Conservation (phyloP, 92 coral and sea anemone genomes). For the Diadumene lineata region DNA sequence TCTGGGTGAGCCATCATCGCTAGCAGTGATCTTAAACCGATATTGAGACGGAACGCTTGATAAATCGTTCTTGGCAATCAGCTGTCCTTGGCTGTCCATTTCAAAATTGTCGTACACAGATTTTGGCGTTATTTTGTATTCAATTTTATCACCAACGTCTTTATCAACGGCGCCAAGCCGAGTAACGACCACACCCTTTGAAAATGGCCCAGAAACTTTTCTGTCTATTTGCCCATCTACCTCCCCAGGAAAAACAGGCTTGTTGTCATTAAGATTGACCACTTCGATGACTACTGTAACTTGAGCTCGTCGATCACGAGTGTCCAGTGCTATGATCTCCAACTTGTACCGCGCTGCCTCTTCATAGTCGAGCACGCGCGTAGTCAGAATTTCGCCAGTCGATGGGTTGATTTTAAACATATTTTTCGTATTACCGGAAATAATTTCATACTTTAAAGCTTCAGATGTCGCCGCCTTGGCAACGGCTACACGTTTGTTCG, state of each 20-base stretch:
- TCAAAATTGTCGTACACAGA: constrained; percentile 47
- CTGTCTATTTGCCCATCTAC: constrained; percentile 63
- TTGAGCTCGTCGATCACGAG: constrained; percentile 77
- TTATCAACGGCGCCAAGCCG: constrained; percentile 69
- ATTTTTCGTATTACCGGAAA: constrained; percentile 58
- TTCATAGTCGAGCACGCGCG: constrained; percentile 76
- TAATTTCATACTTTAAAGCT: constrained; percentile 77
- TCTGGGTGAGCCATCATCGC: constrained; percentile 65
- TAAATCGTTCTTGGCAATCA: constrained; percentile 66
- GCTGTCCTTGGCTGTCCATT: constrained; percentile 59
- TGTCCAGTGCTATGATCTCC: constrained; percentile 73
- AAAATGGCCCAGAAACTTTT: constrained; percentile 72
- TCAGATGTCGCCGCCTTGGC: constrained; percentile 94
- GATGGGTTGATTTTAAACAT: constrained; percentile 77
- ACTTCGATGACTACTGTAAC: constrained; percentile 70
- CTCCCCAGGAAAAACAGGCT: constrained; percentile 77
- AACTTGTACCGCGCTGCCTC: constrained; percentile 58
- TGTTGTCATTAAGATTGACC: constrained; percentile 82
- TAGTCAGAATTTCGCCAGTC: constrained; percentile 66
- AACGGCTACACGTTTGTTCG: constrained; percentile 77
- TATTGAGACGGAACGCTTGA: constrained; percentile 53
- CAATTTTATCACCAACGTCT: constrained; percentile 58
- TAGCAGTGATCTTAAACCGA: constrained; percentile 51
- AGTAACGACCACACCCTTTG: constrained; percentile 70
- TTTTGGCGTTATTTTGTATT: constrained; percentile 52